These are phyloP conservation scores for Trachythela sp. DNA, from an alignment of 64 coral and sea anemone species.

Conservation along the genomic window DNA sequence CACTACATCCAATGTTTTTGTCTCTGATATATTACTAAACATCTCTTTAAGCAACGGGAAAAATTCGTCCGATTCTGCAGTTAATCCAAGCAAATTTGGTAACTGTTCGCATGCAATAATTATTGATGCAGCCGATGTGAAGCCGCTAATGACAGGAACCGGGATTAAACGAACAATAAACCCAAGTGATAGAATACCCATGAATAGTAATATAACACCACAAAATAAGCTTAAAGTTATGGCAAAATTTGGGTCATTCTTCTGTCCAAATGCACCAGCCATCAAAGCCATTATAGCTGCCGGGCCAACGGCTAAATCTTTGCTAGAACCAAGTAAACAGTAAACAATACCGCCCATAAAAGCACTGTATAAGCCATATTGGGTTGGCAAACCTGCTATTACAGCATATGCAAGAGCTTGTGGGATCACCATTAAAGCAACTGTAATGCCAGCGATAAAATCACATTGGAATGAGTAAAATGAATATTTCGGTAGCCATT, in stretches of 20 bases:
- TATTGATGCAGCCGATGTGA: slow-evolving; percentile 89
- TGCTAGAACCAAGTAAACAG: slow-evolving; percentile 25
- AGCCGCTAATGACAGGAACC: slow-evolving; percentile 88
- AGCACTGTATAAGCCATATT: slow-evolving; percentile 39
- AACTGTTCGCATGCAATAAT: slow-evolving; percentile 77
- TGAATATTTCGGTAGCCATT: slow-evolving; percentile 41
- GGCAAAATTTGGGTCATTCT: slow-evolving; percentile 42
- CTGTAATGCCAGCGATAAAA: slow-evolving; percentile 42
- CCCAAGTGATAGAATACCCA: slow-evolving; percentile 73
- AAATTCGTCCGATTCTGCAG: slow-evolving; percentile 56
- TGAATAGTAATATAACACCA: slow-evolving; percentile 53
- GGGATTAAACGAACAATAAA: slow-evolving; percentile 85
- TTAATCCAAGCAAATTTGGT: slow-evolving; percentile 69
- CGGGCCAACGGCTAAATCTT: slow-evolving; percentile 38
- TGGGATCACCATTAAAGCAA: slow-evolving; percentile 40
- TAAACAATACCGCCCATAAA: slow-evolving; percentile 39
- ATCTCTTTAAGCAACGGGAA: slow-evolving; percentile 55
- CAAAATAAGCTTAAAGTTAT: slow-evolving; percentile 61
- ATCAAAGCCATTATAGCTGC: slow-evolving; percentile 62
- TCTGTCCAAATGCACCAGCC: slow-evolving; percentile 42
- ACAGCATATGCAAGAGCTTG: slow-evolving; percentile 41
- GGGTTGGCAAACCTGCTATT: slow-evolving; percentile 30
- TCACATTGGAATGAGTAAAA: slow-evolving; percentile 31
- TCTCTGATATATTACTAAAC: slow-evolving; percentile 66
- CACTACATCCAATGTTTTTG: slow-evolving; percentile 68